Evolutionary conservation across 2,113 vertebrate species (phyloP).

Genomic region (Spermophilus dauricus): DNA sequence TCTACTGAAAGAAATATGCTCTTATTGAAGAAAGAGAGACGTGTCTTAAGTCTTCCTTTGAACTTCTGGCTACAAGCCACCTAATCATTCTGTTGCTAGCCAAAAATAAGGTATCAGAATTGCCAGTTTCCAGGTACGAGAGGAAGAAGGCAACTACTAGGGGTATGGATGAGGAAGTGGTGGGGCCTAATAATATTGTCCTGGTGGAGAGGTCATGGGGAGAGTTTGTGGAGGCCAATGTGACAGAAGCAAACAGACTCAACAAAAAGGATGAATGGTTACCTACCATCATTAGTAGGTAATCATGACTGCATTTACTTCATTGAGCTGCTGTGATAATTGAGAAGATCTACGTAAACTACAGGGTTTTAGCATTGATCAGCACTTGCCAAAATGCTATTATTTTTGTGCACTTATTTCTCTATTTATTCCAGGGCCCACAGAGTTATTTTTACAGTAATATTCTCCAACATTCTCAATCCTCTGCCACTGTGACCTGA

Average conservation of each 20-base stretch:
- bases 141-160: not conserved
- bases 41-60: not conserved
- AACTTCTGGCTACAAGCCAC: not conserved
- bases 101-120: not conserved
- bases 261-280: not conserved
- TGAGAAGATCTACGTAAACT: not conserved
- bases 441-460: not conserved
- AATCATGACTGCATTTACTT: not conserved
- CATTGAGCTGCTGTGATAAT: not conserved
- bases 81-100: not conserved
- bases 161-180: not conserved
- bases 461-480: not conserved
- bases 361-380: not conserved
- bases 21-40: not conserved
- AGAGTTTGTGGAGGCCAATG: not conserved
- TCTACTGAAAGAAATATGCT: not conserved
- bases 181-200: not conserved
- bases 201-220: not conserved
- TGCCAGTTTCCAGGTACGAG: not conserved
- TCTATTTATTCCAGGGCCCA: not conserved
- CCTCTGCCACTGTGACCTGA: not conserved
- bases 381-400: not conserved
- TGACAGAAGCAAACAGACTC: not conserved
- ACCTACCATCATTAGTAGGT: not conserved
- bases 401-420: not conserved